Base-by-base conservation (phyloP, 2,888 invertebrate species). In the Carabus problematicus region DNA sequence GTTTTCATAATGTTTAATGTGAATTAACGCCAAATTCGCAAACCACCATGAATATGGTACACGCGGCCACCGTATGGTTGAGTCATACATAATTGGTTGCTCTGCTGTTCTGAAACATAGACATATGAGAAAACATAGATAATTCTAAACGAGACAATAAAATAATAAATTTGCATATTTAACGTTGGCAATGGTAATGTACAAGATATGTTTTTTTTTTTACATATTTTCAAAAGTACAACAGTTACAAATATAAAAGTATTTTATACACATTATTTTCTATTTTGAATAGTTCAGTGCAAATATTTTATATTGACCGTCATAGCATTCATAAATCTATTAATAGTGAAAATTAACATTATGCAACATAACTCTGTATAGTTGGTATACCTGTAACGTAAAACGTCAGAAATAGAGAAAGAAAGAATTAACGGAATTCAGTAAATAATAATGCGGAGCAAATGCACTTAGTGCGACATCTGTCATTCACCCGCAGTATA, bases 161-260 rank as follows among this genome's bases (percentile, higher is more conserved):
- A 12, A 58, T n/a, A 12, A 40, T 11, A 58, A 60, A 59, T 49
- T 58, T 29, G 66, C 66, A 58, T 59, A 29, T 42, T 19, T 41
- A 59, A 52, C 45, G 66, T 29, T 60, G 41, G 41, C 60, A 42
- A 29, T 29, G 29, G 60, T 18, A 67, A 67, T 67, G 67, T 67
- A 67, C 67, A 67, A 67, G 67, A 67, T 67, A 67, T 67, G 67
- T 67, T 40, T 14, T 67, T 67, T 40, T 14, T 67, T 67, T 67
- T 56, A 67, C 67, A 67, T 52, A 63, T 52, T 54, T 59, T 63
- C 39, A 63, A 60, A 67, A 66, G 60, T 67, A 67, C 60, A 59
- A 67, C 67, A 67, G 59, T 67, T 67, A 67, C 67, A 67, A 67
- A 67, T 67, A 67, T 67, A 67, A 67, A 67, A 67, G 67, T 67